Base-by-base conservation (phyloP, 2,113 vertebrate genomes). In the Amblyornis subalaris region DNA sequence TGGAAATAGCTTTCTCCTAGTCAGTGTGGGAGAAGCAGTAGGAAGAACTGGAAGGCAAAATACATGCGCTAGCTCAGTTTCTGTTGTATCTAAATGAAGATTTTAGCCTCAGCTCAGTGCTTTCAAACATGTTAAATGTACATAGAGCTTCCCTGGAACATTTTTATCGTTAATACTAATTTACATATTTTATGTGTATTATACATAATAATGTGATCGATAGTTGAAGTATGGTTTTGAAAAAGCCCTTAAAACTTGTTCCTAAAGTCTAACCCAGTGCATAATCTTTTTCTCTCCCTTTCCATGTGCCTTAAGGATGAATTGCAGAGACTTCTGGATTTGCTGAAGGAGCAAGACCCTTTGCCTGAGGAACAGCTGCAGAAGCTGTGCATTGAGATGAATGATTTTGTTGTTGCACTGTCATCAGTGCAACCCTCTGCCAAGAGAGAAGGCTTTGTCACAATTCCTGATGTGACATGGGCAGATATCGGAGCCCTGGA, bases 371-470 rank as follows among this genome's bases (percentile, higher is more conserved):
- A 98, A 10, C 97, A 98, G 96, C 98, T 99, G 87, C 96, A 97
- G n/a, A 96, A 97, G 61, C 96, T 99, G 12, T 98, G 98, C 89
- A 98, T 99, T 60, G 98, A 98, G 92, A 97, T 99, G 98, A 98
- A 98, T 14, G 99, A 99, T 95, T 99, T 99, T 91, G 97, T 97
- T 96, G 94, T 94, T 20, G 98, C 99, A 1, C 96, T 99, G 67
- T 80, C 98, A 73, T 97, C 97, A 2, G 98, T 99, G 20, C 99
- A 99, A 50, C 99, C 99, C 10, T 99, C 99, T 20, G 99, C 99
- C 88, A 99, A 99, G 97, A 98, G 99, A 57, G 99, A 99, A 97
- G 99, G 99, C 91, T 99, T 99, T 74, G 98, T 99, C 94, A 99
- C 99, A 2, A 98, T 99, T 42, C 99, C 99, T 5, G 98, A 99